Base-by-base conservation (phyloP, 2,113 vertebrate genomes). In the Mus pahari region DNA sequence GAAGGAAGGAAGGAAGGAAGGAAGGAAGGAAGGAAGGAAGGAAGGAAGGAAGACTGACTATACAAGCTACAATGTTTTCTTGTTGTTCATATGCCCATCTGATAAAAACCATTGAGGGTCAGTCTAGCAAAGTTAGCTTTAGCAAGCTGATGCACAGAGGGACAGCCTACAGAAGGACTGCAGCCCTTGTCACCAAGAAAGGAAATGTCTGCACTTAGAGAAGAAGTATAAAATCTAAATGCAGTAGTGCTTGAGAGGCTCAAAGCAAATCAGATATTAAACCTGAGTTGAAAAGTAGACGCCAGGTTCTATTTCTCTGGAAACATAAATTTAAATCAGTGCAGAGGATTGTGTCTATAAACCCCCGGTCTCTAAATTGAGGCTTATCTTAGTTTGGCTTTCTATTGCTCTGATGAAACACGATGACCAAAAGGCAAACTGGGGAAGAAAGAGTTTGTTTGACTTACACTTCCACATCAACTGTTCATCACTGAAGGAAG, bases 181-280 rank as follows among this genome's bases (percentile, higher is more conserved):
- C 48, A 14, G 28, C 33, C 62, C 42, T 36, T 74, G 58, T 81
- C 42, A 79, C 68, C 11, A 36, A 68, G 55, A 78, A 68, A 24
- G 16, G 82, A 64, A 5, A 42, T 68, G 16, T 45, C 86, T 92
- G 45, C 70, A 66, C 79, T 86, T 66, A 92, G 28, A n/a, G 50
- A 96, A 89, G 24, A 71, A 7, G 81, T 14, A 3, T 92, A 96
- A 86, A 86, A 60, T 90, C 36, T 83, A 79, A 91, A 82, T 95
- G 45, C 95, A 96, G 42, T 42, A 36, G 10, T 48, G 3, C 48
- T 92, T 90, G 48, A 78, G 22, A 82, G 31, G 0, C 55, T 92
- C 20, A 93, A 75, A 91, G 77, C 58, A 95, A 83, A 94, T 62
- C 83, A 91, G n/a, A 33, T 81, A 88, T 71, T 50, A 95, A 55